Evolutionary conservation across 2,888 invertebrate genomes (phyloP).

Genomic region (Caenorhabditis sp.): DNA sequence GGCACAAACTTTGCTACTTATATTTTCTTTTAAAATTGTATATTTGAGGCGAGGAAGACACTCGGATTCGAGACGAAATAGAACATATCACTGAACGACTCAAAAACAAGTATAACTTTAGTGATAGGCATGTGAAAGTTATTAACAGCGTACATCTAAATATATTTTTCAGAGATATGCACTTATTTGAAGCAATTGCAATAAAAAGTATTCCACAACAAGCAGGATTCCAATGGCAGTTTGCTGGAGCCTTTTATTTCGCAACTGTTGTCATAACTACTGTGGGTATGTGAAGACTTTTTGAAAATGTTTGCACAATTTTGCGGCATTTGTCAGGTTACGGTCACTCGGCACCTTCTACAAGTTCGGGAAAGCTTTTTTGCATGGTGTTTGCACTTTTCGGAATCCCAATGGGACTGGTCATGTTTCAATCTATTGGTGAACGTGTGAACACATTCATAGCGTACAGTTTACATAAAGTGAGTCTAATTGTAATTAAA

Average conservation of each 20-base stretch:
- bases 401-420: conserved; percentile 94
- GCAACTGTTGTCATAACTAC: conserved; percentile 98
- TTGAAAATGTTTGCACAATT: neutral
- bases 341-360: conserved; percentile 76
- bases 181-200: conserved; percentile 87
- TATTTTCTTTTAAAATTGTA: too few relatives aligned
- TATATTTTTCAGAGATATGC: conserved; percentile 85
- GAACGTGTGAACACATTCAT: conserved; percentile 94
- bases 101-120: conserved; percentile 92
- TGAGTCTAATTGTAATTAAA: conserved; percentile 13
- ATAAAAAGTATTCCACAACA: conserved; percentile 97
- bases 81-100: conserved; percentile 81
- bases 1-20: too few relatives aligned
- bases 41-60: conserved; percentile 39
- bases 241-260: conserved; percentile 98
- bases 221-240: conserved; percentile 99
- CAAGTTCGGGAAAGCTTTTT: conserved; percentile 90
- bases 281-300: conserved; percentile 85
- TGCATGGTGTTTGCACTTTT: conserved; percentile 88
- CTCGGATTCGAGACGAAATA: conserved; percentile 61
- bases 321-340: too few relatives aligned
- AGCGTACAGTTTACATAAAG: conserved; percentile 65
- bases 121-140: conserved; percentile 81
- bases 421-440: conserved; percentile 98
- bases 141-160: neutral